Percentiles rank a stretch among this genome's conserved stretches.
phyloP scores from a whole-genome alignment of 2,113 vertebrate genomes.

The Prochilodus magdalenae region DNA sequence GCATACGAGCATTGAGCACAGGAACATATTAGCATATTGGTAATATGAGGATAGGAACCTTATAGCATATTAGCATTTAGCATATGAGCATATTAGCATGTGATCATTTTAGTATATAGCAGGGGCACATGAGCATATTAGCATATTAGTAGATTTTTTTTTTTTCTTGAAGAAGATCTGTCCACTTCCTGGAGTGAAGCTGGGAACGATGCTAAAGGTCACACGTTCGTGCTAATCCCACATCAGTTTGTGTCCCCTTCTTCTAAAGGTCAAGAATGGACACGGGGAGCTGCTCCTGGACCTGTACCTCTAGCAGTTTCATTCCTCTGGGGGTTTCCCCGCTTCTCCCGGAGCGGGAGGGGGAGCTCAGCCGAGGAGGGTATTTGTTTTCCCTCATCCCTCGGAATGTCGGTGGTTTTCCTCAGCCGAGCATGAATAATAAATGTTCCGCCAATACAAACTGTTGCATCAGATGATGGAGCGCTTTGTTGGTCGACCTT shows the following conservation, averaged over 20 bases:
- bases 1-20: too few species aligned
- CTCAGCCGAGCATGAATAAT: conserved; percentile 27
- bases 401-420: conserved; percentile 1
- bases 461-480: conserved; percentile 39
- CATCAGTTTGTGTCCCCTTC: not conserved
- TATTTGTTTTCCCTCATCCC: conserved; percentile 26
- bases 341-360: not conserved
- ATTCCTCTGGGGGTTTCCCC: not conserved
- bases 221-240: not conserved
- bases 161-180: too few species aligned
- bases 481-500: conserved; percentile 12
- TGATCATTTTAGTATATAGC: too few species aligned
- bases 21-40: too few species aligned
- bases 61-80: too few species aligned
- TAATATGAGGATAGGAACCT: too few species aligned
- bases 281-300: not conserved
- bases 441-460: conserved; percentile 33
- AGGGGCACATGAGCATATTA: too few species aligned
- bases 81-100: too few species aligned
- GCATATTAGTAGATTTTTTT: too few species aligned
- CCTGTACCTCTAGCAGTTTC: not conserved
- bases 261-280: not conserved
- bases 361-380: not conserved
- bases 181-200: too few species aligned
- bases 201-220: too few species aligned